Percentiles rank a stretch among this genome's conserved stretches.
phyloP scores from a whole-genome alignment of 2,113 vertebrate species.

The Eonycteris spelaea region DNA sequence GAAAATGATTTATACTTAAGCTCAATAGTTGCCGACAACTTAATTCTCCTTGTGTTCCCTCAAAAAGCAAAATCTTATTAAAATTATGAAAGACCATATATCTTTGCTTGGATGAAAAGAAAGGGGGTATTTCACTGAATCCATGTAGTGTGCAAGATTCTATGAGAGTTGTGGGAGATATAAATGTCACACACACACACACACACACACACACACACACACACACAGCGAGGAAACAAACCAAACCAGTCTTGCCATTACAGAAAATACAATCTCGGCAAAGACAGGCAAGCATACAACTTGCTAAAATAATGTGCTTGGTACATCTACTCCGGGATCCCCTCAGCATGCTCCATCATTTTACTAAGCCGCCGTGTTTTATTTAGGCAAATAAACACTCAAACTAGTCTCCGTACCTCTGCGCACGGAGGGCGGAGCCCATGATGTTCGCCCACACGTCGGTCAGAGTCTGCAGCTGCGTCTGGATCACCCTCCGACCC shows the following conservation, averaged over 20 bases:
- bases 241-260: background rate
- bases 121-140: background rate
- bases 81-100: background rate
- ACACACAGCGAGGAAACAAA: background rate
- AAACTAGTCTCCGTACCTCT: conserved; percentile 86
- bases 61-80: background rate
- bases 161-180: background rate
- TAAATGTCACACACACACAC: background rate
- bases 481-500: conserved; percentile 90
- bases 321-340: background rate
- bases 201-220: background rate
- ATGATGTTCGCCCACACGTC: conserved; percentile 90
- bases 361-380: background rate
- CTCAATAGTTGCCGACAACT: background rate
- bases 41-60: background rate
- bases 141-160: background rate
- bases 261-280: background rate
- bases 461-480: conserved; percentile 89
- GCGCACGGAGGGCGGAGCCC: conserved; percentile 87
- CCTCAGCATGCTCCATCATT: background rate
- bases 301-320: background rate
- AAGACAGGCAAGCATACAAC: background rate
- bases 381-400: background rate
- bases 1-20: background rate
- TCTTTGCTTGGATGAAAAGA: background rate